Percentiles rank a stretch among this genome's conserved stretches.
Evolutionary conservation across 2,113 vertebrate species (phyloP).

Genomic region (Danionella cerebrum): DNA sequence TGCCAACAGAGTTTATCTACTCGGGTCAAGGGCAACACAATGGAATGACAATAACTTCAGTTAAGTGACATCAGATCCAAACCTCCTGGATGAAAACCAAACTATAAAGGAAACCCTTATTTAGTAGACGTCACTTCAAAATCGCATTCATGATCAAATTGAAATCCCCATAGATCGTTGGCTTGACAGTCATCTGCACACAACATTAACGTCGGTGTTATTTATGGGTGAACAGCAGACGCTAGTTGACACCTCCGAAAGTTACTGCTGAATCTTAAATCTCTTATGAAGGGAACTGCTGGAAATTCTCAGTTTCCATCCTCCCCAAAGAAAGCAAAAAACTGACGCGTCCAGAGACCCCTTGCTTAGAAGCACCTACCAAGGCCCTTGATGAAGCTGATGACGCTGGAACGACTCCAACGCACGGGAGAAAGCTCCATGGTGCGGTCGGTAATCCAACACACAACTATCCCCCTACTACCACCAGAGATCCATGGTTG

Average conservation of each 20-base stretch:
- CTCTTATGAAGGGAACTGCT: background rate
- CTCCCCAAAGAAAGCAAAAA: conserved; percentile 11
- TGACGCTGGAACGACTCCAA: conserved; percentile 88
- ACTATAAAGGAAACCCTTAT: background rate
- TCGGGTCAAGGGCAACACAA: conserved; percentile 7
- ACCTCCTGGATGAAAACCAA: background rate
- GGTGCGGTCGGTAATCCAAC: conserved; percentile 6
- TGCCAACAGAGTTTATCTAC: background rate
- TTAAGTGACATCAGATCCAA: background rate
- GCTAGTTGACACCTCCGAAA: background rate
- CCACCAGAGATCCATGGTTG: background rate
- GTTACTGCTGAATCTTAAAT: background rate
- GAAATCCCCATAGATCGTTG: background rate
- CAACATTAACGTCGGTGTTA: background rate
- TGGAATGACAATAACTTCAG: background rate
- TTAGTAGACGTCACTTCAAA: background rate
- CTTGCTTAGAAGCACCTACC: conserved; percentile 65
- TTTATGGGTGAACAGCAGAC: background rate
- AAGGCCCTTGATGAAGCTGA: conserved; percentile 92
- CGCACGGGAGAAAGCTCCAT: conserved; percentile 87
- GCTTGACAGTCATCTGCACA: background rate
- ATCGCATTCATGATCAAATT: background rate
- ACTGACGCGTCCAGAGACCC: background rate
- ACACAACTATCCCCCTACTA: conserved; percentile 12
- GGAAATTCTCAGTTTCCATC: conserved; percentile 29